Evolutionary conservation across 2,888 invertebrate genomes (phyloP).

Genomic region (Ophion obscuratus): DNA sequence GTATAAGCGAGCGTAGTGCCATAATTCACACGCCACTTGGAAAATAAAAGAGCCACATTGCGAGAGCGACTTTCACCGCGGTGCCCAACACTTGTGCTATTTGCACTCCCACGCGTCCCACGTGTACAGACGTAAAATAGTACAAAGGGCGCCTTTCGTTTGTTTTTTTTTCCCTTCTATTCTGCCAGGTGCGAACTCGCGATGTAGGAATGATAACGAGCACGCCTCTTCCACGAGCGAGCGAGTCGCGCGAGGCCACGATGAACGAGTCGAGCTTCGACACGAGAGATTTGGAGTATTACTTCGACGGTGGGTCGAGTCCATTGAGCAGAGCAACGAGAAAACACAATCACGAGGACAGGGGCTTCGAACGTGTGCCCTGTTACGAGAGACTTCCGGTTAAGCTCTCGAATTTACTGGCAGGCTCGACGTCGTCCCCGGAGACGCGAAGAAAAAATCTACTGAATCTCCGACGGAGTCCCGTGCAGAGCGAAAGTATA

Average conservation of each 20-base stretch:
- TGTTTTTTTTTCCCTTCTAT: constrained; percentile 4
- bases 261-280: constrained; percentile 64
- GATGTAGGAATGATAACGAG: constrained; percentile 80
- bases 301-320: constrained; percentile 24
- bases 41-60: constrained; percentile 36
- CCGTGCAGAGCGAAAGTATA: constrained; percentile 71
- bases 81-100: constrained; percentile 18
- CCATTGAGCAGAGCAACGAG: constrained; percentile 29
- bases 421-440: constrained; percentile 50
- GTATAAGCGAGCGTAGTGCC: constrained; percentile 20
- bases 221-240: constrained; percentile 72
- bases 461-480: constrained; percentile 65
- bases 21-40: constrained; percentile 4
- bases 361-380: constrained; percentile 53
- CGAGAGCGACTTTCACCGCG: constrained; percentile 46
- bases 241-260: constrained; percentile 42
- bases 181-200: constrained; percentile 77
- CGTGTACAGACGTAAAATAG: not conserved
- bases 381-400: constrained; percentile 39
- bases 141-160: constrained; percentile 19
- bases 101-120: constrained; percentile 1
- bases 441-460: constrained; percentile 65
- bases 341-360: constrained; percentile 48
- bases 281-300: constrained; percentile 51
- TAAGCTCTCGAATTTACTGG: constrained; percentile 50